Conservation (phyloP, 2,797 vertebrate species). For the Chaenodraco wilsoni region DNA sequence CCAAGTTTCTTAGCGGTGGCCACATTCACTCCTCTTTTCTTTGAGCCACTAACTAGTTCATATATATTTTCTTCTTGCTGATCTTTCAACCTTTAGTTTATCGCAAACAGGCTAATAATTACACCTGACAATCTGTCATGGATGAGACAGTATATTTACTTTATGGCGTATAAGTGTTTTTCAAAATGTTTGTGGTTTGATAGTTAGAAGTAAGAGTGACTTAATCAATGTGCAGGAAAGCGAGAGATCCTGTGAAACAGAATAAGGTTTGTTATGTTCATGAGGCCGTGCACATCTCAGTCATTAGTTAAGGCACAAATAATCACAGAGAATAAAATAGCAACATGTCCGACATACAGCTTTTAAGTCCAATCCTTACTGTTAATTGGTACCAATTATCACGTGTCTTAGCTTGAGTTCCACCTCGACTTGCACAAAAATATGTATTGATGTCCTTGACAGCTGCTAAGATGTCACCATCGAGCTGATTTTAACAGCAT, state of each 20-base stretch:
- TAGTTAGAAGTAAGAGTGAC: conserved; percentile 54
- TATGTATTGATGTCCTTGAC: conserved; percentile 60
- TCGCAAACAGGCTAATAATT: conserved; percentile 24
- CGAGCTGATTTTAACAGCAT: conserved; percentile 62
- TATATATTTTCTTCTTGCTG: conserved; percentile 1
- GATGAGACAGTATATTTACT: neutral
- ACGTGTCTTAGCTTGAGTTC: conserved; percentile 58
- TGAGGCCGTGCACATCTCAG: conserved; percentile 62
- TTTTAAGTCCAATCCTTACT: conserved; percentile 37
- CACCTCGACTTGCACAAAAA: conserved; percentile 52
- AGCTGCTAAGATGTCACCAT: conserved; percentile 55
- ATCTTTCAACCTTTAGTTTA: conserved; percentile 15
- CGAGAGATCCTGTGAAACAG: conserved; percentile 37
- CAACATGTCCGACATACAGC: conserved; percentile 21
- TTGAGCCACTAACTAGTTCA: neutral
- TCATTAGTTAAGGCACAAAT: conserved; percentile 66
- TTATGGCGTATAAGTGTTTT: conserved; percentile 39
- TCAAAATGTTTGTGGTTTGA: conserved; percentile 52
- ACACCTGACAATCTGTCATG: neutral
- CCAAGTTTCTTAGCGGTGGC: conserved; percentile 24
- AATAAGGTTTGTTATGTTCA: conserved; percentile 59
- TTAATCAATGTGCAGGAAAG: conserved; percentile 48
- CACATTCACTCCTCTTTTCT: conserved; percentile 8
- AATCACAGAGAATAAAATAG: conserved; percentile 46
- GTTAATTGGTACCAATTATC: conserved; percentile 71